Base-by-base conservation (phyloP, 2,888 invertebrate genomes). In the Ochropacha duplaris region DNA sequence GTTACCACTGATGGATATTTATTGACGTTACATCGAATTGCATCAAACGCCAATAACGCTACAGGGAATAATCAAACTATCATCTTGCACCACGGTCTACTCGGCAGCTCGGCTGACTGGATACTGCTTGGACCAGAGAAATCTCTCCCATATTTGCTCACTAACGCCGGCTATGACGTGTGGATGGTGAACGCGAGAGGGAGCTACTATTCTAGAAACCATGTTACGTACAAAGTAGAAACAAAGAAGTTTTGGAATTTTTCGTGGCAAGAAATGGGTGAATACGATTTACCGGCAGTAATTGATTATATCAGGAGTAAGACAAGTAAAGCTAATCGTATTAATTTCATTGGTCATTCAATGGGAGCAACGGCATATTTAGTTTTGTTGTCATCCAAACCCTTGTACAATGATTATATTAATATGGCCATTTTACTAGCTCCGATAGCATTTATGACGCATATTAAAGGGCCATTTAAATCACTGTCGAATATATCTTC, bases 131-230 rank as follows among this genome's bases (percentile, higher is more conserved):
- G 88, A 36, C 69, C 86, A 1, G 65, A 71, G 52, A 80, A 84
- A 57, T 85, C 88, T 5, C 74, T 90, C n/a, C 86, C 89, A 0
- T 90, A 88, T 56, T 64, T 87, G 2, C 61, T 96, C 84, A 88
- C 93, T 84, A 87, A 95, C 61, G 82, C 82, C 2, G 94, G 94
- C 0, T 94, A 92, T 61, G 94, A 94, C 57, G 94, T 94, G 2
- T 96, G 90, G 96, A 93, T 87, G 93, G 84, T 87, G 11, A 94
- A 94, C 52, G 83, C 87, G 0, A 81, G 89, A 75, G 90, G 90
- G 0, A 90, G 87, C 60, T 79, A 79, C 60, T 90, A 88, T 62
- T 90, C 88, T 0, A 78, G 84, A 49, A 81, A 78, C 5, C 88
- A 89, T 62, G 56, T 69, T 2, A 59, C 69, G 12, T 66, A 67